Conservation (phyloP, 2,113 vertebrate genomes). For the Pteronura brasiliensis region DNA sequence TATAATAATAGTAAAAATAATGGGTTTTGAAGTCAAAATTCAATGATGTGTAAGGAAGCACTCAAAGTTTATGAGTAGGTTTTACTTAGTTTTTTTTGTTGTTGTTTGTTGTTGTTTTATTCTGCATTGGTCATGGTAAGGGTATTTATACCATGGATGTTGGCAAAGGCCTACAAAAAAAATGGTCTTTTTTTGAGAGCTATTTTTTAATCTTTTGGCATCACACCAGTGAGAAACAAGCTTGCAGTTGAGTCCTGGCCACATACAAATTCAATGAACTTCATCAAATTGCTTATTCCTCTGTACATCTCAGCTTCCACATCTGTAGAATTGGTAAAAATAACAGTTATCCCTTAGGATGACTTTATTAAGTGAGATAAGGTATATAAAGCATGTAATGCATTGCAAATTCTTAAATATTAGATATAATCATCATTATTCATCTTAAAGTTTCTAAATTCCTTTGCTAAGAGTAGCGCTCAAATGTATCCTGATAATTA, state of each 20-base stretch:
- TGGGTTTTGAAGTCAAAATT: not conserved
- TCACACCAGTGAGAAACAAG: not conserved
- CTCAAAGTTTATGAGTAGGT: not conserved
- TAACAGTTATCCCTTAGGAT: accelerated
- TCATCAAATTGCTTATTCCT: not conserved
- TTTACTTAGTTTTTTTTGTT: not conserved
- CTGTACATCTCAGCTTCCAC: not conserved
- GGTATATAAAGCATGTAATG: not conserved
- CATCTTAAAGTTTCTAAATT: not conserved
- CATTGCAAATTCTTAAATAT: not conserved
- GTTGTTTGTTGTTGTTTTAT: not conserved
- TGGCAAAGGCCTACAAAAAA: not conserved
- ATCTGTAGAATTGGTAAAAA: not conserved
- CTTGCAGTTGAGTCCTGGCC: not conserved
- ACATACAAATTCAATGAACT: not conserved
- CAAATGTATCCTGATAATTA: not conserved
- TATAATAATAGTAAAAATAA: not conserved
- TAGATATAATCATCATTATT: not conserved
- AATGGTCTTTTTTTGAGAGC: not conserved
- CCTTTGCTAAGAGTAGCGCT: not conserved
- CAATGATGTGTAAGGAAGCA: not conserved
- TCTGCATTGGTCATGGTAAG: accelerated
- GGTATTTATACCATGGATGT: not conserved
- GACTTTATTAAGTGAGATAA: not conserved
- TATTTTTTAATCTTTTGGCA: not conserved